Percentiles rank a stretch among this genome's conserved stretches.
Evolutionary conservation across 2,797 vertebrate genomes (phyloP).

Genomic region (Merluccius polli): DNA sequence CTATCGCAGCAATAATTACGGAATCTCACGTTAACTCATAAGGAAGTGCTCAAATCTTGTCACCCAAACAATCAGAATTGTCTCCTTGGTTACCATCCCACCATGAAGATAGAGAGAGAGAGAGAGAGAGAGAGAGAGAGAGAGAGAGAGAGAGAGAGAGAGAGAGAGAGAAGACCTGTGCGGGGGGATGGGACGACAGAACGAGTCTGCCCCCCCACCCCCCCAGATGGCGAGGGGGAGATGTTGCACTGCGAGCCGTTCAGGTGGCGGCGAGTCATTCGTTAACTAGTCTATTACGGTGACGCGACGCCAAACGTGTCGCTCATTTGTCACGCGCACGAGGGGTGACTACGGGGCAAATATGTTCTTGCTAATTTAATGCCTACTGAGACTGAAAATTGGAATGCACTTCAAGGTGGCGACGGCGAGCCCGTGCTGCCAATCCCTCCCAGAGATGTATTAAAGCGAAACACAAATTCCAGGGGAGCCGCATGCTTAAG

Average conservation of each 20-base stretch:
- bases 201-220: no score
- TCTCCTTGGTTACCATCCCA: not conserved
- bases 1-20: not conserved
- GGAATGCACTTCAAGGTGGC: conserved; percentile 65
- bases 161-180: not conserved
- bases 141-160: no score
- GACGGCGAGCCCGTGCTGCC: conserved; percentile 53
- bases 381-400: conserved; percentile 77
- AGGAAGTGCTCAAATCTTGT: not conserved
- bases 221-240: no score
- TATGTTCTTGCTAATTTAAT: conserved; percentile 76
- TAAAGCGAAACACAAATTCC: conserved; percentile 66
- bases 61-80: not conserved
- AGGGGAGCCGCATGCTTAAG: conserved; percentile 33
- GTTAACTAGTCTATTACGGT: conserved; percentile 65
- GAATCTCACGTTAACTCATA: not conserved
- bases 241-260: conserved; percentile 3
- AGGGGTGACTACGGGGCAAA: conserved; percentile 55
- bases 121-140: no score
- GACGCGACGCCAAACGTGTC: conserved; percentile 51
- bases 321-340: conserved; percentile 61
- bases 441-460: conserved; percentile 73
- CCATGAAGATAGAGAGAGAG: not conserved
- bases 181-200: not conserved
- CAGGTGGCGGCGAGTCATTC: conserved; percentile 47